A percentile compares a stretch with the other conserved stretches of the same genome.
Conservation (phyloP, 2,888 invertebrate genomes). For the Synanthedon vespiformis region DNA sequence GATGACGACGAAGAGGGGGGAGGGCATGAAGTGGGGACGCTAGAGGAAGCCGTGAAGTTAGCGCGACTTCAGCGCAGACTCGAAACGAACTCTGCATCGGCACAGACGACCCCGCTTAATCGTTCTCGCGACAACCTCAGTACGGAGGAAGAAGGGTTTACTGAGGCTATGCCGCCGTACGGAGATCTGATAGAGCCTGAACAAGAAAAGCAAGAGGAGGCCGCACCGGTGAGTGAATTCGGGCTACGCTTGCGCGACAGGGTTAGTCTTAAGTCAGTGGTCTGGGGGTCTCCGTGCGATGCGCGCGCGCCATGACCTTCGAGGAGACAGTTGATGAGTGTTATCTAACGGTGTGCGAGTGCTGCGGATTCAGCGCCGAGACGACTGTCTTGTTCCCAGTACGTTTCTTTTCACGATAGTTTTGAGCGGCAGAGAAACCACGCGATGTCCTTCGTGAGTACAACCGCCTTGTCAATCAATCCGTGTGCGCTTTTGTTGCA, state of each 20-base stretch:
- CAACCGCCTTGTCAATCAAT: conserved; percentile 27
- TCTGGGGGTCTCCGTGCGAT: conserved; percentile 43
- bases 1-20: conserved; percentile 46
- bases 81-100: conserved; percentile 24
- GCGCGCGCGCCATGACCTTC: conserved; percentile 69
- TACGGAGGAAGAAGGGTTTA: conserved; percentile 58
- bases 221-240: conserved; percentile 8
- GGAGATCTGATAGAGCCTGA: conserved; percentile 65
- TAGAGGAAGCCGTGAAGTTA: conserved; percentile 65
- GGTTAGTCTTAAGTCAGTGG: conserved; percentile 28
- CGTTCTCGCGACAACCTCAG: conserved; percentile 47
- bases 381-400: conserved; percentile 60
- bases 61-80: conserved; percentile 52
- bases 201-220: conserved; percentile 24
- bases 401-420: conserved; percentile 64
- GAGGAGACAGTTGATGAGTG: conserved; percentile 60
- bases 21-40: conserved; percentile 53
- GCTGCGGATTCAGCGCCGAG: conserved; percentile 68
- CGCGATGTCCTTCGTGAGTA: conserved; percentile 66
- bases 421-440: conserved; percentile 42
- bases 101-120: conserved; percentile 32
- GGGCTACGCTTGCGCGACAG: conserved; percentile 14
- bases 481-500: conserved; percentile 32
- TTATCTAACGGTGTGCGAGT: conserved; percentile 65
- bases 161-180: conserved; percentile 64